Base-by-base conservation (phyloP, 2,797 vertebrate genomes). In the Gymnocypris eckloni region DNA sequence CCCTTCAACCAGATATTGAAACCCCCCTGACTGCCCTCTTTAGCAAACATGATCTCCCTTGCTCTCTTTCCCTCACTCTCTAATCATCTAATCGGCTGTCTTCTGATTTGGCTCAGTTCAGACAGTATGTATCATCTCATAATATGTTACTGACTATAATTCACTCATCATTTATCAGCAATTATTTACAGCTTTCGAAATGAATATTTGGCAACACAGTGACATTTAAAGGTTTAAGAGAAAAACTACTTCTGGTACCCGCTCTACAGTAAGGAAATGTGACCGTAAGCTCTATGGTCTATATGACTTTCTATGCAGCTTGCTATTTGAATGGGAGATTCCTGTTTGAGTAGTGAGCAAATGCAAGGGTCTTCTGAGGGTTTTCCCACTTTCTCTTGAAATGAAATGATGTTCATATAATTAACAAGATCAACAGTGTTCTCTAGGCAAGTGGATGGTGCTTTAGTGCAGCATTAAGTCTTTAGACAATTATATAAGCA, bases 1-100 rank as follows among this genome's bases (percentile, higher is more conserved):
- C 72, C 85, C 56, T 64, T 81, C 59, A 81, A 73, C 66, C 59
- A 82, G 76, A 86, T 80, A 88, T 56, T 85, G 84, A 85, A 82
- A 86, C 43, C 56, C 64, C 69, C 18, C 48, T 67, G 41, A 54
- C 48, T 70, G 6, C n/a, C 54, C 28, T 82, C 56, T 81, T 79
- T 87, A 70, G 78, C 52, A 80, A 80, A 85, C 22, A 86, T 52
- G 1, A 83, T 59, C 76, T 83, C 39, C 22, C 43, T 66, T 67
- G 50, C 45, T 37, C 25, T 41, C 25, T 59, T 59, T 71, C 25
- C 8, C 18, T 59, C 39, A 0, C 39, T 16, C 41, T 6, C 12
- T 66, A 25, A 43, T 52, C 13, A n/a, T 39, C 37, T 64, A 79
- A 85, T 72, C 64, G 28, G 16, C 76, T 37, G 50, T 78, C 15